phyloP scores from a whole-genome alignment of 1,140 invertebrate species.

The Lucilia cuprina region DNA sequence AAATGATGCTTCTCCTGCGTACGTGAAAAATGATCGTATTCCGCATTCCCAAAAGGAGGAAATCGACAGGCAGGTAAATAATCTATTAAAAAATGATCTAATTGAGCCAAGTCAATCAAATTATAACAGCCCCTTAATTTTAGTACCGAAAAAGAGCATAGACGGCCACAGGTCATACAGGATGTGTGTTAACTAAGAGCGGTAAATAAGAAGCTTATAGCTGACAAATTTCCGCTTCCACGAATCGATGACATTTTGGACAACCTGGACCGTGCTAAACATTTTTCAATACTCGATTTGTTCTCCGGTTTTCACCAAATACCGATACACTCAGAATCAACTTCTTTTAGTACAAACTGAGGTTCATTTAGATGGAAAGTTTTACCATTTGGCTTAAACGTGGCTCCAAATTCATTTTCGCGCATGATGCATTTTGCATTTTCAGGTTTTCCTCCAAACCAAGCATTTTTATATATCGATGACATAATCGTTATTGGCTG shows the following conservation, averaged over 20 bases:
- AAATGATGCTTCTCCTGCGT: slow-evolving; percentile 26
- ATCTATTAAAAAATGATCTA: slow-evolving; percentile 43
- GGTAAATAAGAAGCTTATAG: slow-evolving; percentile 47
- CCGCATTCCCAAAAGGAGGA: slow-evolving; percentile 44
- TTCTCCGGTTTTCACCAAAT: slow-evolving; percentile 64
- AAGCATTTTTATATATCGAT: slow-evolving; percentile 45
- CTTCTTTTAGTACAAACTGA: slow-evolving; percentile 20
- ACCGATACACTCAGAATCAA: slow-evolving; percentile 47
- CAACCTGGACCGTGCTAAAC: slow-evolving; percentile 50
- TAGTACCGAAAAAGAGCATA: slow-evolving; percentile 42
- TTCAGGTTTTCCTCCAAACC: slow-evolving; percentile 24
- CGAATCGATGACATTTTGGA: slow-evolving; percentile 30
- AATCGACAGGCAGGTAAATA: slow-evolving; percentile 43
- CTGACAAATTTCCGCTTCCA: slow-evolving; percentile 63
- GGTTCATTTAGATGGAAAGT: slow-evolving; percentile 34
- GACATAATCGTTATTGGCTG: slow-evolving; percentile 37
- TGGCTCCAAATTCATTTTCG: slow-evolving; percentile 32
- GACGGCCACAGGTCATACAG: slow-evolving; percentile 40
- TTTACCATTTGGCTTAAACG: slow-evolving; percentile 40
- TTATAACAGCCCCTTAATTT: slow-evolving; percentile 45
- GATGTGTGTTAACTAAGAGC: slow-evolving; percentile 45
- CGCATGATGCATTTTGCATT: slow-evolving; percentile 37
- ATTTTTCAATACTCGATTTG: slow-evolving; percentile 62
- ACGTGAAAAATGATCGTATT: slow-evolving; percentile 37
- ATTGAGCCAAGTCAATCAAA: slow-evolving; percentile 42